Conservation (phyloP, 1,140 invertebrate genomes). For the Leptoteleia sp. region DNA sequence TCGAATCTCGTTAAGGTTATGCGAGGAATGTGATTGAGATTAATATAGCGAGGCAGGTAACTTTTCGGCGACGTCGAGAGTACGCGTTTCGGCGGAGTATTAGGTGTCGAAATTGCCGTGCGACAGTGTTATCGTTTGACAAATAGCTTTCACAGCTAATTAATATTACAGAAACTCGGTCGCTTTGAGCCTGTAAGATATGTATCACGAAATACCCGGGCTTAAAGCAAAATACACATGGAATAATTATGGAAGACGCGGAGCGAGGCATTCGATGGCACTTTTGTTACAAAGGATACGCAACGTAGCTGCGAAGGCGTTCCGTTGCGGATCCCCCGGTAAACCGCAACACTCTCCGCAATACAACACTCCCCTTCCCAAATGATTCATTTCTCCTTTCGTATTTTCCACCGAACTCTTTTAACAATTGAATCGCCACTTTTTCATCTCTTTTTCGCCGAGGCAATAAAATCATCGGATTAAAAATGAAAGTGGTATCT, state of each 20-base stretch:
- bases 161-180: constrained; percentile 55
- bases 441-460: too few species aligned
- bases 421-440: too few species aligned
- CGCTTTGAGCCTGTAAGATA: constrained; percentile 33
- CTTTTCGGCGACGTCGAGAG: constrained; percentile 6
- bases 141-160: constrained; percentile 63
- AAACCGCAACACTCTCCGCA: too few species aligned
- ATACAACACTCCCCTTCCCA: too few species aligned
- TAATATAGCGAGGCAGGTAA: constrained; percentile 6
- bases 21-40: constrained; percentile 10
- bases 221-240: constrained; percentile 48
- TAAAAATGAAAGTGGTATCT: too few species aligned
- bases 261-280: constrained; percentile 10
- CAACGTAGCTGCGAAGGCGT: background rate
- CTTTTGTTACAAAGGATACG: constrained; percentile 39
- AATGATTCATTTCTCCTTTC: too few species aligned
- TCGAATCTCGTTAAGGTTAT: constrained; percentile 4
- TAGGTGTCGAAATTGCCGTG: constrained; percentile 33
- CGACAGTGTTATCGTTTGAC: constrained; percentile 59
- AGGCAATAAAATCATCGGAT: too few species aligned
- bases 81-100: constrained; percentile 5
- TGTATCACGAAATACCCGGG: constrained; percentile 26
- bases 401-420: too few species aligned
- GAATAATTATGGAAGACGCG: constrained; percentile 45
- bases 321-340: too few species aligned